Percentiles rank a stretch among this genome's conserved stretches.
Evolutionary conservation across 2,113 vertebrate genomes (phyloP).

Genomic region (Pardalotus punctatus): DNA sequence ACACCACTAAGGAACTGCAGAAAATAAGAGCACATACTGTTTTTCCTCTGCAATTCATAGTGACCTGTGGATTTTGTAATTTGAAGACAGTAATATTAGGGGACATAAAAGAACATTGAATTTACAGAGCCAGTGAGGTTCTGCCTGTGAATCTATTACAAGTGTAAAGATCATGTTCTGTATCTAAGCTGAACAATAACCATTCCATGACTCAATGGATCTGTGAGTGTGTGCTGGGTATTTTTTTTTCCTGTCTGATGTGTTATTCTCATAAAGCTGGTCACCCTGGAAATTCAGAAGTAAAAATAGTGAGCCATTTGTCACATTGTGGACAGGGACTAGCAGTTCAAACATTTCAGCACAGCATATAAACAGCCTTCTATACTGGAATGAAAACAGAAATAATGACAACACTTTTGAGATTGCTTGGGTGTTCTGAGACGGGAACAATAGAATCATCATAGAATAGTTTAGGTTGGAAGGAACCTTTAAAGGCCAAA

Average conservation of each 20-base stretch:
- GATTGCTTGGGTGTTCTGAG: background rate
- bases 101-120: background rate
- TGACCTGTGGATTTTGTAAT: background rate
- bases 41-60: background rate
- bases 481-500: background rate
- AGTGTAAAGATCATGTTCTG: background rate
- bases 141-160: background rate
- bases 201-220: background rate
- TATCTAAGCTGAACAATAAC: background rate
- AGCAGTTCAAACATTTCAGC: background rate
- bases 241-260: background rate
- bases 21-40: background rate
- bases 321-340: background rate
- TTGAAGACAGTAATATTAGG: background rate
- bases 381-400: background rate
- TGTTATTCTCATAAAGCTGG: background rate
- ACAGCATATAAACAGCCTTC: background rate
- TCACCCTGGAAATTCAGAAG: background rate
- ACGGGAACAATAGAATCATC: background rate
- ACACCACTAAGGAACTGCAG: background rate
- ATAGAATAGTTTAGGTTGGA: background rate
- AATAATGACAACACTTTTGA: background rate
- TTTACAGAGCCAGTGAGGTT: background rate
- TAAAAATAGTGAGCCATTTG: background rate
- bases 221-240: background rate